Base-by-base conservation (phyloP, 2,113 vertebrate genomes). In the Galbula dea region DNA sequence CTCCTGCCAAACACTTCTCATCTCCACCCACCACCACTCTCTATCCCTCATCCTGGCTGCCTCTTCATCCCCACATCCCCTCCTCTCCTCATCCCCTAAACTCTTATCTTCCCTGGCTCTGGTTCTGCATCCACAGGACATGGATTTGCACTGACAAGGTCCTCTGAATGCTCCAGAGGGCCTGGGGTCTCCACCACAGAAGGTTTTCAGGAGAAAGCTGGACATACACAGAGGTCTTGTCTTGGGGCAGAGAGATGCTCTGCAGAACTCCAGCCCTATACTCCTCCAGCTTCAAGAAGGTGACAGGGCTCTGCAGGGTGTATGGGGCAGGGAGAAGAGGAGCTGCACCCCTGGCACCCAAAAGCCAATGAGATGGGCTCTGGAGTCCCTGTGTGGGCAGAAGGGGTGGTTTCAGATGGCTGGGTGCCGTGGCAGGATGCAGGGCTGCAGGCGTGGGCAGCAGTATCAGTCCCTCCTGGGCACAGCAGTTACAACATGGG, bases 391-490 rank as follows among this genome's bases (percentile, higher is more conserved):
- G 14, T 1, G 9, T 15, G 57, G 73, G 79, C 71, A 90, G 72
- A 18, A 76, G 27, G 19, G 43, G 20, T 30, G 46, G 43, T 57
- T 72, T 39, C 81, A 55, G 0, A 0, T 4, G 4, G 49, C 75
- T 3, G 4, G 79, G 43, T 55, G 63, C 73, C 2, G 0, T 2
- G 20, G 59, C 83, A 74, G 62, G 65, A 69, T 10, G 4, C 66
- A 55, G 62, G 37, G 48, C 30, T 41, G 71, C 61, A 51, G 58
- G 89, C 30, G 81, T 95, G 87, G 93, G 94, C 84, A 89, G 96
- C 52, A 55, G 91, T 92, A 91, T 89, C 91, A 68, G 86, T 10
- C 4, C 3, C 69, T 66, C 5, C 0, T 69, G 79, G 95, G 78
- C 0, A 48, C 84, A 45, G 24, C 0, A 15, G 9, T 89, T 88